A percentile compares a stretch with the other conserved stretches of the same genome.
Evolutionary conservation across 37 sponge, comb jelly and placozoan genomes (phyloP).

Genomic region (Ephydatia muelleri): DNA sequence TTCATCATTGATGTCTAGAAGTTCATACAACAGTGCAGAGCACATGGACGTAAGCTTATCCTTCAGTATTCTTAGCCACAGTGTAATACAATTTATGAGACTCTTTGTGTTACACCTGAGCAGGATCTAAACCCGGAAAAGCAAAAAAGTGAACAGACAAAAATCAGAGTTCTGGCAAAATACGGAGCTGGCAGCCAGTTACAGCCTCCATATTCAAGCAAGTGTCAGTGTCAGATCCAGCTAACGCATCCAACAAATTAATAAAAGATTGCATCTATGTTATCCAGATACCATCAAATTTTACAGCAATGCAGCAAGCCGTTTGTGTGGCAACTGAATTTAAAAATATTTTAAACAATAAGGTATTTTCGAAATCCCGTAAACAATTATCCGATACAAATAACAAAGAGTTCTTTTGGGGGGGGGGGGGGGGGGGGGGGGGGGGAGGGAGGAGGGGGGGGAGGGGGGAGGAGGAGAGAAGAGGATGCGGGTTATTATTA

Average conservation of each 20-base stretch:
- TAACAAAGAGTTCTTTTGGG: no score
- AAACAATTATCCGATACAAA: no score
- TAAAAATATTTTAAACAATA: no score
- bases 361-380: no score
- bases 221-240: background rate
- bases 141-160: constrained; percentile 10
- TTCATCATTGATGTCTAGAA: constrained; percentile 2
- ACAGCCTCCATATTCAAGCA: constrained; percentile 11
- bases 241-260: background rate
- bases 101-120: background rate
- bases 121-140: background rate
- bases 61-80: background rate
- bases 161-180: background rate
- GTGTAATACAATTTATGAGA: background rate
- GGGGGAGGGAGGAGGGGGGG: no score
- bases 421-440: no score
- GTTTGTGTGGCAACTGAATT: no score
- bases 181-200: constrained; percentile 13
- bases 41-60: background rate
- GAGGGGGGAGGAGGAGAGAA: no score
- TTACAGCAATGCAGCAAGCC: no score
- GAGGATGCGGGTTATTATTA: no score
- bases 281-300: background rate
- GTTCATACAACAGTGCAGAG: background rate
- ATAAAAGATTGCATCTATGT: constrained; percentile 6